Base-by-base conservation (phyloP, 2,888 invertebrate genomes). In the Cecidostiba fungosa region DNA sequence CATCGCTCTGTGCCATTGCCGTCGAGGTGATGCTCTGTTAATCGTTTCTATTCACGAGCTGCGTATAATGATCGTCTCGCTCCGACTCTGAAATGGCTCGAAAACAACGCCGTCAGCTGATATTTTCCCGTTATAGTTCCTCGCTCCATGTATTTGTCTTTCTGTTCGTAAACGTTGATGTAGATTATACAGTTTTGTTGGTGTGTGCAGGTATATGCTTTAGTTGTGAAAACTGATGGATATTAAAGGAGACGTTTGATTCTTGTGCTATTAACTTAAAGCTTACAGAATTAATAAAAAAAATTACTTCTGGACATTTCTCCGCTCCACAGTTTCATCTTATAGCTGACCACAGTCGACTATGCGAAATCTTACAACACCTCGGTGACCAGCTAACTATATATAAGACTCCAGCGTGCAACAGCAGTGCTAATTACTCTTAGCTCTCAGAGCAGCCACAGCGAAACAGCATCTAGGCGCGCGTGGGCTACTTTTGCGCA, bases 281-380 rank as follows among this genome's bases (percentile, higher is more conserved):
- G n/a, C n/a, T n/a, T n/a, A n/a, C n/a, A n/a, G n/a, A n/a, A n/a
- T n/a, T n/a, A n/a, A n/a, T n/a, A n/a, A n/a, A n/a, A n/a, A n/a
- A n/a, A n/a, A n/a, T n/a, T n/a, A n/a, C n/a, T n/a, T n/a, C n/a
- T n/a, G n/a, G n/a, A n/a, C n/a, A n/a, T n/a, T n/a, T n/a, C n/a
- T n/a, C n/a, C n/a, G n/a, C n/a, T n/a, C 32, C 6, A 5, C 36
- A 36, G 36, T 36, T 36, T 36, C 36, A 36, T 6, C 36, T 36
- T 6, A 36, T 36, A 36, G 6, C 36, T 36, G 43, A 43, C 43
- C 43, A 43, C 12, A 10, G 39, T 43, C 39, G 8, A 59, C 19
- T n/a, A n/a, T n/a, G 8, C 2, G 77, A 80, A 70, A 86, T 80
- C 79, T 85, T 77, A 82, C 72, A 86, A 86, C 84, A 82, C 32